These are phyloP conservation scores for Drosophila truncata DNA, from an alignment of 1,140 invertebrate genomes.

Conservation along the genomic window DNA sequence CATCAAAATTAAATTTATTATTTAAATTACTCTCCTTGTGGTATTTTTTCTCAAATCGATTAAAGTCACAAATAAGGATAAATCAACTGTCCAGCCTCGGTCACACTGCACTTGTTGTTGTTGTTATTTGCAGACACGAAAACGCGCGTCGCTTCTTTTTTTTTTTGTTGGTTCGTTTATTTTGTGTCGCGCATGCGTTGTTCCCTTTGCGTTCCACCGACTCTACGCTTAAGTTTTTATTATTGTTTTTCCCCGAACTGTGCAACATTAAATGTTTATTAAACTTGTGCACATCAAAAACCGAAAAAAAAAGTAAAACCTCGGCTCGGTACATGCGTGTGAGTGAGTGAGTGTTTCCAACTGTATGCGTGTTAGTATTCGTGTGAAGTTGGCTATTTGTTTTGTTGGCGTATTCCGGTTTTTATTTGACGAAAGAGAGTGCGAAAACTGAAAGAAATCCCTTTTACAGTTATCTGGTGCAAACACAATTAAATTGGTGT, in stretches of 20 bases:
- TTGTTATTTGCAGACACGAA: constrained; percentile 45
- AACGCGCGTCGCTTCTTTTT: constrained; percentile 62
- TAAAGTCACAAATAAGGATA: not conserved
- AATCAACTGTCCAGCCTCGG: not conserved
- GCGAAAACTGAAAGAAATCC: constrained; percentile 46
- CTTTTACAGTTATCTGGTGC: constrained; percentile 71
- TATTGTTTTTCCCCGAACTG: constrained; percentile 13
- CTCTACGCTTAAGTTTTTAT: constrained; percentile 31
- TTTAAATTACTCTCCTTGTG: not conserved
- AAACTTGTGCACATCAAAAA: not conserved
- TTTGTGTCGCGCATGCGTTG: constrained; percentile 32
- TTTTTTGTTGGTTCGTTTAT: constrained; percentile 57
- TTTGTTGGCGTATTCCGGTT: constrained; percentile 60
- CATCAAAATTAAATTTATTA: not conserved
- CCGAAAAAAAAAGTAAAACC: not conserved
- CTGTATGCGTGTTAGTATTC: constrained; percentile 12
- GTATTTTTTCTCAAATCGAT: constrained; percentile 5
- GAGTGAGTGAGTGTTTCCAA: constrained; percentile 16
- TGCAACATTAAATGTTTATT: constrained; percentile 38
- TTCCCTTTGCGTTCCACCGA: constrained; percentile 24
- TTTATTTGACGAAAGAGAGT: constrained; percentile 45
- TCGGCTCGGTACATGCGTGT: constrained; percentile 37
- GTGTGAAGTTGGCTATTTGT: constrained; percentile 58
- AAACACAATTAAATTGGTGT: constrained; percentile 61
- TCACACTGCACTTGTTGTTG: constrained; percentile 56